Percentiles rank a stretch among this genome's conserved stretches.
Conservation (phyloP, 2,113 vertebrate species). For the Oreochromis spilurus region DNA sequence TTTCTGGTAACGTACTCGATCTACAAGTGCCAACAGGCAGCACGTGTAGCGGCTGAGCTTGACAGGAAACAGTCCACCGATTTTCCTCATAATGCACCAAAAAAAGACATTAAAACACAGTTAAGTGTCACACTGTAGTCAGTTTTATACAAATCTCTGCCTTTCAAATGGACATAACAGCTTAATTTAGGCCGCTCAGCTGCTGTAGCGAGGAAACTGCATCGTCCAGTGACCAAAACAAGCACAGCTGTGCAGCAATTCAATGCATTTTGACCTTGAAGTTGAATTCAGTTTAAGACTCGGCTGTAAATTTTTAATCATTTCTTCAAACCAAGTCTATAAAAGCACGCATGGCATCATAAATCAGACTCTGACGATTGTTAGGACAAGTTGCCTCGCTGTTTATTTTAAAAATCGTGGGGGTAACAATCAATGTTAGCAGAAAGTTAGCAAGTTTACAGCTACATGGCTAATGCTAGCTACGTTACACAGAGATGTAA, state of each 20-base stretch:
- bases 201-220: neutral
- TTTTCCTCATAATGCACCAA: neutral
- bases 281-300: constrained; percentile 3
- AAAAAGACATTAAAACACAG: neutral
- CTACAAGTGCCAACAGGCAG: neutral
- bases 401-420: neutral
- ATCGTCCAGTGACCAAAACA: neutral
- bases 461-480: constrained; percentile 16
- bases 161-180: neutral
- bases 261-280: constrained; percentile 45
- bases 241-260: neutral
- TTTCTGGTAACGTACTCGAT: neutral
- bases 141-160: neutral
- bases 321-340: neutral
- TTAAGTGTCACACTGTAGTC: neutral
- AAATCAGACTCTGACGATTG: fast-evolving
- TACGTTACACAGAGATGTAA: neutral
- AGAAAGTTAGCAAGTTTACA: constrained; percentile 6
- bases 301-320: neutral
- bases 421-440: neutral
- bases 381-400: neutral
- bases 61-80: neutral
- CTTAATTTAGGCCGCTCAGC: neutral
- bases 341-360: fast-evolving
- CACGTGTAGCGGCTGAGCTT: neutral